Evolutionary conservation across 2,113 vertebrate genomes (phyloP).

Genomic region (Neodontobutis hainanensis): DNA sequence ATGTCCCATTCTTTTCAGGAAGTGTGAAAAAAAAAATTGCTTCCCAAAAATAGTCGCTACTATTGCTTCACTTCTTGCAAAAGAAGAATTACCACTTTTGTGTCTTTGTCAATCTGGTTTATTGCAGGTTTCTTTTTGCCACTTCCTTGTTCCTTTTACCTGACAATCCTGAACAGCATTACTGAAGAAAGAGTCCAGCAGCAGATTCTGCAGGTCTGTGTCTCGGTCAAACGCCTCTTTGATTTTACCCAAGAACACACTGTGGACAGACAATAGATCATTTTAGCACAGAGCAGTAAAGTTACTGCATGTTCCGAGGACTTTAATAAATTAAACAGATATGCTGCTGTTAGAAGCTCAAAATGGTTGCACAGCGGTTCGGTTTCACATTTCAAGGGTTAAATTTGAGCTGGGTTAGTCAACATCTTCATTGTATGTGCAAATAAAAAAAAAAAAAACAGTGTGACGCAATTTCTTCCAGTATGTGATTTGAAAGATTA

Average conservation of each 20-base stretch:
- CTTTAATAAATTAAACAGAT: not conserved
- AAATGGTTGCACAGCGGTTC: not conserved
- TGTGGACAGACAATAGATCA: constrained; percentile 53
- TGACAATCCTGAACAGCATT: constrained; percentile 88
- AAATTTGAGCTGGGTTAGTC: constrained; percentile 15
- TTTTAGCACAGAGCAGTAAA: not conserved
- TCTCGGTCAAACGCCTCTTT: constrained; percentile 94
- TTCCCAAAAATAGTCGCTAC: not conserved
- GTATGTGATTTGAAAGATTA: constrained; percentile 6
- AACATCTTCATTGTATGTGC: too few relatives aligned
- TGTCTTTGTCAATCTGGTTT: constrained; percentile 35
- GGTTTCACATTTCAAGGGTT: not conserved
- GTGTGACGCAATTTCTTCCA: constrained; percentile 16
- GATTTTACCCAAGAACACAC: constrained; percentile 96
- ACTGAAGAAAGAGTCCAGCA: constrained; percentile 92
- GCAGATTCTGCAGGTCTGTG: constrained; percentile 86
- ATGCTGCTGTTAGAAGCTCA: too few relatives aligned
- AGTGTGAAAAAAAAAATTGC: not conserved
- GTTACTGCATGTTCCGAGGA: not conserved
- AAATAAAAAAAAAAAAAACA: too few relatives aligned
- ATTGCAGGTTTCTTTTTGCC: constrained; percentile 23
- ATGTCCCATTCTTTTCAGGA: too few relatives aligned
- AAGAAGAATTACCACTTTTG: constrained; percentile 38
- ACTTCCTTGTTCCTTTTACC: constrained; percentile 77
- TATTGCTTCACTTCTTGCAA: constrained; percentile 22